Conservation (phyloP, 1,140 invertebrate species). For the Cotesia typhae region DNA sequence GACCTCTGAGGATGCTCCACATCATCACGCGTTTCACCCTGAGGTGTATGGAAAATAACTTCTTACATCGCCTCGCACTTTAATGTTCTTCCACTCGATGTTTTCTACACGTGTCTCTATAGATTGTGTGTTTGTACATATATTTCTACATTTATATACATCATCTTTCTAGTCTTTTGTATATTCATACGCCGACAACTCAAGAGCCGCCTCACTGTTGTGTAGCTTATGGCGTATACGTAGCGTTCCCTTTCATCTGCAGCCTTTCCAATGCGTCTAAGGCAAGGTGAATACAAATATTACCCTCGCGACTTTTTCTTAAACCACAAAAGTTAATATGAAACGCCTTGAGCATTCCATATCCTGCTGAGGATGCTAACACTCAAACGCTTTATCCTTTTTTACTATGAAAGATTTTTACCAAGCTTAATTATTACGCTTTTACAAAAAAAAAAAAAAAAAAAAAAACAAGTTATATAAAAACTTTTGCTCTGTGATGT, state of each 20-base stretch:
- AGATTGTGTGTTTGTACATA: not conserved
- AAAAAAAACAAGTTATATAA: too few species aligned
- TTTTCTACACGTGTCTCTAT: not conserved
- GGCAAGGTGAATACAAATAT: slow-evolving; percentile 37
- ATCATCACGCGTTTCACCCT: slow-evolving; percentile 28
- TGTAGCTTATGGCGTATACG: too few species aligned
- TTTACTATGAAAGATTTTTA: too few species aligned
- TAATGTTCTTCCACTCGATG: not conserved
- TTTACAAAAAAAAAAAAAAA: too few species aligned
- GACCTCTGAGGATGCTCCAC: slow-evolving; percentile 31
- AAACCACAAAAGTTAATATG: slow-evolving; percentile 36
- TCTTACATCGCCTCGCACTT: not conserved
- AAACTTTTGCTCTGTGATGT: too few species aligned
- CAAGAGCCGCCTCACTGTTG: not conserved
- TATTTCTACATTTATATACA: not conserved
- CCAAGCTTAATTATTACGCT: too few species aligned
- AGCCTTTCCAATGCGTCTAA: slow-evolving; percentile 15
- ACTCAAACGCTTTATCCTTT: not conserved
- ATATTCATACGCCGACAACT: slow-evolving; percentile 2
- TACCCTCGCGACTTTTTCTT: slow-evolving; percentile 28
- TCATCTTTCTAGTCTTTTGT: not conserved
- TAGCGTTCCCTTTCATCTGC: slow-evolving; percentile 36
- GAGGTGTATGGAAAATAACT: not conserved
- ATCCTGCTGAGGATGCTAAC: slow-evolving; percentile 2
- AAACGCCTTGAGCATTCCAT: slow-evolving; percentile 19